Evolutionary conservation across 2,888 invertebrate species (phyloP), one percentile per base, ranked within the genome.

Genomic region (Linnaemya vulpina): DNA sequence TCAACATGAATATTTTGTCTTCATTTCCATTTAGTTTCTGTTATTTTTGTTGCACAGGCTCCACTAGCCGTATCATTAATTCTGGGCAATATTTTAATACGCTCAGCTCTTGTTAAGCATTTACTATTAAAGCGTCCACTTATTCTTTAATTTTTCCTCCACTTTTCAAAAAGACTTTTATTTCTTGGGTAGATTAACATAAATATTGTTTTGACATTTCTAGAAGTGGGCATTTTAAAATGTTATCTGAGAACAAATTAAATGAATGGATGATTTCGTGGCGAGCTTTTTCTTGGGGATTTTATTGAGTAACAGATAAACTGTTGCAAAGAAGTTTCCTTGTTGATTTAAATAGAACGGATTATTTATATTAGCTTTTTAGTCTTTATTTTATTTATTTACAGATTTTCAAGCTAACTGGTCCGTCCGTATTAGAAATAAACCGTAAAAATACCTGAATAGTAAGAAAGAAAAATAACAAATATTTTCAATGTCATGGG

Each of bases 171-270:
- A 63, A 22, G 38, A 51, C 7, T 75, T 53, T 74, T 73, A 55
- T 58, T 79, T 58, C 70, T 74, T 62, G 43, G 43, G 10, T 71
- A 76, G 80, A 80, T 84, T 80, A 80, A 80, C 71, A 84, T 73
- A 76, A 80, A 71, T 80, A 84, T 84, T 67, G 71, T 53, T 76
- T 76, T 84, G 84, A 84, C 84, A 73, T 76, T n/a, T 73, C 20
- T 67, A 58, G 73, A 73, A 71, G 71, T 58, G 55, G 49, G 25
- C 62, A 68, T 63, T 73, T 46, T 51, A 62, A 68, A 60, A 38
- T 60, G 25, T 20, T 43, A 51, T 40, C 25, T 38, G 40, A 53
- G n/a, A 40, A 5, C 30, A 63, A 35, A 49, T 20, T 40, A 38
- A 38, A n/a, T 60, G 51, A 51, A n/a, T 62, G 22, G 62, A 51